These are phyloP conservation scores for Dendroctonus valens DNA, from an alignment of 1,140 invertebrate species.

Conservation along the genomic window DNA sequence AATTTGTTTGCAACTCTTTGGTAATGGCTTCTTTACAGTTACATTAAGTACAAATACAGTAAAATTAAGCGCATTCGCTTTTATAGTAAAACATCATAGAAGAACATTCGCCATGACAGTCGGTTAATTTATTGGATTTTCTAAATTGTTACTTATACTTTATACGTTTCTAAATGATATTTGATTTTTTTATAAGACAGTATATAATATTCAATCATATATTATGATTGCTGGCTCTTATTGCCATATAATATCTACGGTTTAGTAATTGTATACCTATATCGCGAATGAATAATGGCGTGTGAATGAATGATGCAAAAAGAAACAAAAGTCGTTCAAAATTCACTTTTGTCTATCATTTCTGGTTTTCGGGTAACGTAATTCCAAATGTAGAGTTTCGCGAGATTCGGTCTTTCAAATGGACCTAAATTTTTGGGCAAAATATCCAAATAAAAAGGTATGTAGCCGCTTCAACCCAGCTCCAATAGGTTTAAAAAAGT, in stretches of 20 bases:
- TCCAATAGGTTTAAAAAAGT: too few species aligned
- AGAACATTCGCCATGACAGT: too few species aligned
- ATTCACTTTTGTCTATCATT: not conserved
- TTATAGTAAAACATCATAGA: too few species aligned
- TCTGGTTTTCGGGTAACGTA: not conserved
- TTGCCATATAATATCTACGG: not conserved
- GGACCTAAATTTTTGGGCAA: not conserved
- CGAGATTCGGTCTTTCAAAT: not conserved
- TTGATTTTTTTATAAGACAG: not conserved
- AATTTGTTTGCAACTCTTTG: too few species aligned
- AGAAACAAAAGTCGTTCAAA: not conserved
- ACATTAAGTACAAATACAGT: too few species aligned
- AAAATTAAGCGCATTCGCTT: too few species aligned
- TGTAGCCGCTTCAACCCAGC: too few species aligned
- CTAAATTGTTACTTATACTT: not conserved
- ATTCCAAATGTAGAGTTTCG: not conserved
- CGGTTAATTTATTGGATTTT: not conserved
- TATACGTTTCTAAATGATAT: not conserved
- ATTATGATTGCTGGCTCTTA: not conserved
- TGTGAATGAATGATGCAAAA: not conserved
- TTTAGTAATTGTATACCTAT: not conserved
- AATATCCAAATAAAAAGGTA: not conserved
- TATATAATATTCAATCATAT: too few species aligned
- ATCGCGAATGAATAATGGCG: not conserved
- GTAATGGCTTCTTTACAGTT: too few species aligned